Evolutionary conservation across 1,140 invertebrate genomes (phyloP).

Genomic region (Drosophila triauraria): DNA sequence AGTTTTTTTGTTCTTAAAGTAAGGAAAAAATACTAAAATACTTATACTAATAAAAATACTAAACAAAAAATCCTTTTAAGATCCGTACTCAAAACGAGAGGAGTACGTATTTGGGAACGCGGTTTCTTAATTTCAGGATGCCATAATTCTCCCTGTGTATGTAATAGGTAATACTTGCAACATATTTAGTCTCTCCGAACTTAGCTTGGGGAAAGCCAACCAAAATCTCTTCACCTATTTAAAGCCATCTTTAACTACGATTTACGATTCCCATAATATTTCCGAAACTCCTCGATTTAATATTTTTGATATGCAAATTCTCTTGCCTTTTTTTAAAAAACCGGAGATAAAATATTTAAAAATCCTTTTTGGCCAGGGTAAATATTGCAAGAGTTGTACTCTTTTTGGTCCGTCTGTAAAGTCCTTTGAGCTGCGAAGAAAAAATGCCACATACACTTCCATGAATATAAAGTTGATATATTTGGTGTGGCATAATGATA

Average conservation of each 20-base stretch:
- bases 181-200: not conserved
- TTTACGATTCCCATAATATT: not conserved
- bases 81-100: too few species aligned
- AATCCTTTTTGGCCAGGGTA: not conserved
- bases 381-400: not conserved
- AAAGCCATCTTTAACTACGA: not conserved
- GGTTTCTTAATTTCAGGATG: too few species aligned
- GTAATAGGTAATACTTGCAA: too few species aligned
- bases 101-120: too few species aligned
- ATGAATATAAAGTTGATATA: constrained; percentile 58
- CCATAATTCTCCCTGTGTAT: too few species aligned
- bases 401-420: not conserved
- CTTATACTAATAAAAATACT: too few species aligned
- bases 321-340: not conserved
- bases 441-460: constrained; percentile 16
- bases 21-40: too few species aligned
- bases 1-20: too few species aligned
- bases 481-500: constrained; percentile 50
- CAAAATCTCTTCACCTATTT: not conserved
- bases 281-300: not conserved
- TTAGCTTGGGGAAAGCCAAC: not conserved
- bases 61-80: too few species aligned
- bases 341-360: not conserved
- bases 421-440: constrained; percentile 4
- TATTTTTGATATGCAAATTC: not conserved